Base-by-base conservation (phyloP, 2,797 vertebrate species). In the Phataginus tricuspis region DNA sequence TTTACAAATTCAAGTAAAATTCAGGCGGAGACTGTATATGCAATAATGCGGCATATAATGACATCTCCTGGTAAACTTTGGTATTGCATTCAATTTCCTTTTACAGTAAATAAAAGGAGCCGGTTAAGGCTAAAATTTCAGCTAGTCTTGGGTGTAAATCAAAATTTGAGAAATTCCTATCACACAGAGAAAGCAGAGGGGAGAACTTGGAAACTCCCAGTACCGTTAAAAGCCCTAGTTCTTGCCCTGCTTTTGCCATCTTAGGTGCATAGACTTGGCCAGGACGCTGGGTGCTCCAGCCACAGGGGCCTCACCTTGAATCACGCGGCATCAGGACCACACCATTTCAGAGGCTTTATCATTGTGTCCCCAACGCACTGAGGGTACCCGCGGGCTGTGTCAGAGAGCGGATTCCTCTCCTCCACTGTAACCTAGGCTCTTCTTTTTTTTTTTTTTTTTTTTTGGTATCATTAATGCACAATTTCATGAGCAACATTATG, bases 41-140 rank as follows among this genome's bases (percentile, higher is more conserved):
- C 68, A 45, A 96, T 95, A 90, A 57, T 7, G 0, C 71, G 75
- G 83, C 14, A 64, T 88, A 66, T 34, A 13, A 64, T 91, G 86
- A 19, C 97, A 97, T 87, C 97, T 97, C 72, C 25, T 95, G 97
- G 96, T 68, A 3, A 0, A 2, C 10, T 9, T 0, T 77, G 72
- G 61, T 64, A 95, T 95, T 96, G 42, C 84, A 68, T 0, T 0
- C 74, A 69, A 39, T 21, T 39, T 82, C 34, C 25, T 84, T 63
- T 39, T 1, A 5, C 0, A 34, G 72, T 42, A 77, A 59, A 25
- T 39, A 2, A 53, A 85, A n/a, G 42, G 9, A 66, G 19, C 21
- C 11, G 12, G 2, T 14, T 75, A 25, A 12, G 14, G 71, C 16
- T 55, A 61, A 95, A 85, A 45, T 45, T 71, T 55, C 57, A 29